A percentile compares a stretch with the other conserved stretches of the same genome.
These are phyloP conservation scores for Drepana arcuata DNA, from an alignment of 1,140 invertebrate species.

Conservation along the genomic window DNA sequence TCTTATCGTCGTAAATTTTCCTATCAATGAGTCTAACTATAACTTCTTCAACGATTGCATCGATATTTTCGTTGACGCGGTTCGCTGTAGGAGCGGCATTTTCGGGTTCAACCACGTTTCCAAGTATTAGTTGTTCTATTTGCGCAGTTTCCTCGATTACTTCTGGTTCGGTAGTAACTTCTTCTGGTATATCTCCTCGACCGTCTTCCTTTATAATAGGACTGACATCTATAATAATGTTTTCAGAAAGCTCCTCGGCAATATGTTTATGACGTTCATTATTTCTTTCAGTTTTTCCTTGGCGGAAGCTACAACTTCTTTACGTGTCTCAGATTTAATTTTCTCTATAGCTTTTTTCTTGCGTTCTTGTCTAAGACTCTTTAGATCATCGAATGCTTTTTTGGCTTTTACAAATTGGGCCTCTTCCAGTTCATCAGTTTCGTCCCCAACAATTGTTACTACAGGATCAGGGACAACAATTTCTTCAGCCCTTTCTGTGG, in stretches of 20 bases:
- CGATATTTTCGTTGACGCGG: constrained; percentile 47
- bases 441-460: constrained; percentile 11
- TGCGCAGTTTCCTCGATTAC: constrained; percentile 5
- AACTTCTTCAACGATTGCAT: constrained; percentile 68
- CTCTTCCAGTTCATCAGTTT: constrained; percentile 5
- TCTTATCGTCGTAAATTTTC: constrained; percentile 62
- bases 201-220: constrained; percentile 23
- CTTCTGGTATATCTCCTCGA: constrained; percentile 49
- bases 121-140: constrained; percentile 6
- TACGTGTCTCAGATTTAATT: constrained; percentile 60
- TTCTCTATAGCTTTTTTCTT: constrained; percentile 56
- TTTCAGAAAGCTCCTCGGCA: constrained; percentile 46
- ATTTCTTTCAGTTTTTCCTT: constrained; percentile 70
- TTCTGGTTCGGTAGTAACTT: constrained; percentile 11
- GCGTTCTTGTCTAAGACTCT: constrained; percentile 36
- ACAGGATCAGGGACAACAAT: no score
- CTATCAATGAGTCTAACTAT: constrained; percentile 58
- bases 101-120: no score
- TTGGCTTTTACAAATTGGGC: constrained; percentile 25
- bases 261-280: constrained; percentile 65
- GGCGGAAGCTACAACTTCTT: constrained; percentile 59
- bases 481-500: constrained; percentile 1
- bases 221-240: constrained; percentile 25
- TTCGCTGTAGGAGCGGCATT: no score
- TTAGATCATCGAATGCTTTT: constrained; percentile 40